Evolutionary conservation across 2,888 invertebrate genomes (phyloP), one percentile per base, ranked within the genome.

Genomic region (Cremastinae sp.): DNA sequence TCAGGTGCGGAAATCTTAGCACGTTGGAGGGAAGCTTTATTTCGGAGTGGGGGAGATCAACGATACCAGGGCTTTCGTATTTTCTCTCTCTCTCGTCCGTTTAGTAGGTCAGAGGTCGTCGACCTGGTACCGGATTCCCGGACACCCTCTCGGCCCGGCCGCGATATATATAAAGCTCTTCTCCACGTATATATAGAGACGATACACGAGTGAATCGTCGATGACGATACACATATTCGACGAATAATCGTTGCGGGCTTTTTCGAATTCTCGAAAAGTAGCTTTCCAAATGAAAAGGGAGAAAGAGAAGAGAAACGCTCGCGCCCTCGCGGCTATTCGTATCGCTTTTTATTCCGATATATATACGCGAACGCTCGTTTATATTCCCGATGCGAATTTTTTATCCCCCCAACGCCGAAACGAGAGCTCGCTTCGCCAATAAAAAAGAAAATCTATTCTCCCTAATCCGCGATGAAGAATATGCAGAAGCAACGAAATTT

Each of bases 31-130:
- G 64, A 58, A 41, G 54, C 56, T 8, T 43, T n/a, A n/a, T n/a
- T 20, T 12, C 47, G 59, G 75, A 71, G 75, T 73, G 72, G 78
- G 78, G 74, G 71, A 66, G 10, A 79, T 75, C 65, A 78, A 83
- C 75, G 80, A 69, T 58, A 79, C 80, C 81, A 81, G 12, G 82
- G 83, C 73, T 79, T 75, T 81, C 59, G 2, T 2, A 3, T 5
- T 28, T 5, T 28, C 28, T 28, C 28, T 28, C 5, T 28, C 54
- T 58, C 65, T 65, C 53, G 64, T 59, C 20, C 59, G 70, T 82
- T 82, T 81, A 85, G 84, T 87, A 84, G 89, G 89, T 89, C 89
- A 88, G 78, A 86, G 89, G 83, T 89, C 89, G 84, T 86, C 85
- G 88, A 74, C 87, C 87, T 80, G 79, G 78, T 77, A 72, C 53